Evolutionary conservation across 2,113 vertebrate genomes (phyloP), one percentile per base, ranked within the genome.

Genomic region (Craseonycteris thonglongyai): DNA sequence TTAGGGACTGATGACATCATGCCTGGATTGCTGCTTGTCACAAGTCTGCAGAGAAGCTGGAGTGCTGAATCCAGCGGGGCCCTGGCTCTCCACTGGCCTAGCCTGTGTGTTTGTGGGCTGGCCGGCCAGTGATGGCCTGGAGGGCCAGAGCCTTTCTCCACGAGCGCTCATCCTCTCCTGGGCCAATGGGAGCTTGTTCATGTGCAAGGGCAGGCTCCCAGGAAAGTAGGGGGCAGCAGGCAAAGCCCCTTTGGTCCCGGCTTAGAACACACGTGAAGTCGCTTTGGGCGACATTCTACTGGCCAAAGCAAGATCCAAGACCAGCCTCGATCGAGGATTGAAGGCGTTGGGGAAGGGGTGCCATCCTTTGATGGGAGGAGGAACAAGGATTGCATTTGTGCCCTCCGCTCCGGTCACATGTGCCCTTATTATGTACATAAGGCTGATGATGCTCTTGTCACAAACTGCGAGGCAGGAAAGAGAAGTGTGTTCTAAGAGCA

Each of bases 41-140:
- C 0, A 45, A 51, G 38, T 47, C 63, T n/a, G n/a, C 14, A 7
- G 40, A 56, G 38, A 13, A 58, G 63, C 71, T 38, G 49, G 56
- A 45, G 18, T 79, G 76, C 19, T 10, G 56, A n/a, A 68, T 15
- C 3, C 9, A 13, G 24, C 0, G 0, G 7, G 12, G 4, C 51
- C 54, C 58, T 28, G 24, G 26, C 3, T 28, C 47, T 68, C 68
- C 10, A 28, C 21, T 40, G 26, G n/a, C 28, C 12, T 66, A 6
- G 65, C 12, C 51, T 49, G 6, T 33, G 54, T 40, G 66, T 68
- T 28, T 71, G 35, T 45, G 66, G 35, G 24, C n/a, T 59, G 30
- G 38, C 78, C n/a, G 54, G 49, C 24, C 21, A 5, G 12, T 15
- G 74, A 33, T 24, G 66, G 58, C 4, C 58, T 19, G 22, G 49